Conservation (phyloP, 2,797 vertebrate genomes). For the Acrossocheilus wenchowensis region DNA sequence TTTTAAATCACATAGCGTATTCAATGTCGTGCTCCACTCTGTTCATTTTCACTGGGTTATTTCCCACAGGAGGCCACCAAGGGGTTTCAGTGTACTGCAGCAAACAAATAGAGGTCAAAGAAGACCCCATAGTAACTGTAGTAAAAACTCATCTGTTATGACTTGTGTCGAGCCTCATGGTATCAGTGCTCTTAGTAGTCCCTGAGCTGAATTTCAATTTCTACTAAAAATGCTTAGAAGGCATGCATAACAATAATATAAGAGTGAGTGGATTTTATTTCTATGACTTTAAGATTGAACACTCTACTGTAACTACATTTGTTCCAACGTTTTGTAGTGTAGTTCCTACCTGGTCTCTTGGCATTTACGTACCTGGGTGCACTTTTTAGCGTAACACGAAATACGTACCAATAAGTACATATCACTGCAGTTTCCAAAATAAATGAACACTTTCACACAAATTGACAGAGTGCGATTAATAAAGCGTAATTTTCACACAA, state of each 20-base stretch:
- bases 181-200: constrained; percentile 48
- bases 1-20: constrained; percentile 68
- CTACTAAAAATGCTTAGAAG: neutral
- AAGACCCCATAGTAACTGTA: constrained; percentile 56
- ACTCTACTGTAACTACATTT: neutral
- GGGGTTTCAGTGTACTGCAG: constrained; percentile 51
- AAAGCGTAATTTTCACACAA: too few species aligned
- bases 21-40: constrained; percentile 54
- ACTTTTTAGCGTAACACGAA: too few species aligned
- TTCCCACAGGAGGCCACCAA: constrained; percentile 63
- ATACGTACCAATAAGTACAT: too few species aligned
- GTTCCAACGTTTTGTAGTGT: neutral
- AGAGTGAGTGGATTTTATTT: neutral
- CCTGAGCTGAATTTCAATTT: constrained; percentile 2
- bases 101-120: constrained; percentile 72
- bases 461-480: too few species aligned
- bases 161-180: constrained; percentile 49
- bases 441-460: too few species aligned
- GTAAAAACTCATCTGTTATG: constrained; percentile 55
- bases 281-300: neutral
- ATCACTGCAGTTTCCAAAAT: too few species aligned
- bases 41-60: constrained; percentile 58
- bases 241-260: neutral
- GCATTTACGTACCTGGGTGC: too few species aligned
- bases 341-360: neutral